A percentile compares a stretch with the other conserved stretches of the same genome.
These are phyloP conservation scores for Tenthredo mesomela DNA, from an alignment of 2,888 invertebrate species.

Conservation along the genomic window DNA sequence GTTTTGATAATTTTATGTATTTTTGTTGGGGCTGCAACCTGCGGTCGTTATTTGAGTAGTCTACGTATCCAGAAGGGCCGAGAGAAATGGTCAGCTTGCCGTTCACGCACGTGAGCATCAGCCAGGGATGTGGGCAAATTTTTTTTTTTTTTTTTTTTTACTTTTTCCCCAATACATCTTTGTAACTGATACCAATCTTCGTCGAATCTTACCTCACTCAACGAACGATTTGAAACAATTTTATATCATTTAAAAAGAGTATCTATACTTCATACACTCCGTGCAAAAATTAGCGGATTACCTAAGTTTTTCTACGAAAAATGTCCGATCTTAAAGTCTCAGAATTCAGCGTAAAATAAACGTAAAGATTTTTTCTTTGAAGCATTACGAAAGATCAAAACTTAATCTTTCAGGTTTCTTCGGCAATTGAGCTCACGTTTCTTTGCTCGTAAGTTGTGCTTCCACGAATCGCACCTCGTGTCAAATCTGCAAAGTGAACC, in stretches of 20 bases:
- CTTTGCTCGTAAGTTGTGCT: too few relatives aligned
- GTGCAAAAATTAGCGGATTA: too few relatives aligned
- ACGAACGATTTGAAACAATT: not conserved
- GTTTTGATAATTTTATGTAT: conserved; percentile 67
- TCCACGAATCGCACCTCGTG: too few relatives aligned
- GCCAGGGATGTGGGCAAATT: not conserved
- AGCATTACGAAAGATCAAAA: too few relatives aligned
- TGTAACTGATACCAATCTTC: conserved; percentile 34
- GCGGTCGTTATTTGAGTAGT: conserved; percentile 70
- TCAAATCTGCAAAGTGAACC: too few relatives aligned
- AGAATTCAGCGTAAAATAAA: too few relatives aligned
- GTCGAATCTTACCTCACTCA: conserved; percentile 9
- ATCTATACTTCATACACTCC: not conserved
- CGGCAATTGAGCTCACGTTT: too few relatives aligned
- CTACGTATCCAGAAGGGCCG: conserved; percentile 62
- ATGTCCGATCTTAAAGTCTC: too few relatives aligned
- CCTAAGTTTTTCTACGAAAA: too few relatives aligned
- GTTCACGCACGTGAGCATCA: conserved; percentile 45
- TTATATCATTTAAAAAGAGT: not conserved
- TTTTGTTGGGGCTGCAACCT: conserved; percentile 60
- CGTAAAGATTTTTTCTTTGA: too few relatives aligned
- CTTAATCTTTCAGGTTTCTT: too few relatives aligned
- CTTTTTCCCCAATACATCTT: not conserved
- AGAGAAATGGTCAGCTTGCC: conserved; percentile 55
- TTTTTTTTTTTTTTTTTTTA: not conserved